Evolutionary conservation across 2,888 invertebrate species (phyloP).

Genomic region (Sisyra nigra): DNA sequence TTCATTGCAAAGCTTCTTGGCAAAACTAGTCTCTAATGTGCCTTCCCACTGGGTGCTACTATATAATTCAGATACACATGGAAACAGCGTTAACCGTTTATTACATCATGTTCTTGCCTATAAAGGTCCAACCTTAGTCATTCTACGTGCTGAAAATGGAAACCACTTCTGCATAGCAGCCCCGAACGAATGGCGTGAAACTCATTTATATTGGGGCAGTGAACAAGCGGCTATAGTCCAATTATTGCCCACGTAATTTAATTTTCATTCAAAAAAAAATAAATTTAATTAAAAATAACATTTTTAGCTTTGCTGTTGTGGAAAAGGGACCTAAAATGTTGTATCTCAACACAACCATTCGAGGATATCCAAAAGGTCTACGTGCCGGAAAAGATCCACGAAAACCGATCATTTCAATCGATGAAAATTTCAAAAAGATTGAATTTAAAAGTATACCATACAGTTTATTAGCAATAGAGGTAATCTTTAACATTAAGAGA

Average conservation of each 20-base stretch:
- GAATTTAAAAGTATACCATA: slow-evolving; percentile 51
- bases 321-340: slow-evolving; percentile 58
- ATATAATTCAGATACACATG: slow-evolving; percentile 73
- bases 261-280: background rate
- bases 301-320: slow-evolving; percentile 34
- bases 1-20: slow-evolving; percentile 33
- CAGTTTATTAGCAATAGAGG: slow-evolving; percentile 44
- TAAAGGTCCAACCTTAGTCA: slow-evolving; percentile 46
- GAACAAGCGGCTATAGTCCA: slow-evolving; percentile 65
- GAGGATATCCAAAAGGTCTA: slow-evolving; percentile 74
- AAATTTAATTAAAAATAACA: background rate
- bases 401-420: slow-evolving; percentile 53
- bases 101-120: slow-evolving; percentile 74
- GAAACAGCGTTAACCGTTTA: slow-evolving; percentile 77
- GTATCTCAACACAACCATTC: slow-evolving; percentile 67
- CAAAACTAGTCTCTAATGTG: slow-evolving; percentile 44
- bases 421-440: slow-evolving; percentile 57
- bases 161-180: slow-evolving; percentile 61
- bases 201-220: slow-evolving; percentile 69
- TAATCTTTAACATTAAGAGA: slow-evolving; percentile 16
- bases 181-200: slow-evolving; percentile 73
- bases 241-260: slow-evolving; percentile 49
- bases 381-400: slow-evolving; percentile 69
- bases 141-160: slow-evolving; percentile 37
- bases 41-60: slow-evolving; percentile 74